Percentiles rank a stretch among this genome's conserved stretches.
Evolutionary conservation across 2,797 vertebrate genomes (phyloP).

Genomic region (Leontopithecus rosalia): DNA sequence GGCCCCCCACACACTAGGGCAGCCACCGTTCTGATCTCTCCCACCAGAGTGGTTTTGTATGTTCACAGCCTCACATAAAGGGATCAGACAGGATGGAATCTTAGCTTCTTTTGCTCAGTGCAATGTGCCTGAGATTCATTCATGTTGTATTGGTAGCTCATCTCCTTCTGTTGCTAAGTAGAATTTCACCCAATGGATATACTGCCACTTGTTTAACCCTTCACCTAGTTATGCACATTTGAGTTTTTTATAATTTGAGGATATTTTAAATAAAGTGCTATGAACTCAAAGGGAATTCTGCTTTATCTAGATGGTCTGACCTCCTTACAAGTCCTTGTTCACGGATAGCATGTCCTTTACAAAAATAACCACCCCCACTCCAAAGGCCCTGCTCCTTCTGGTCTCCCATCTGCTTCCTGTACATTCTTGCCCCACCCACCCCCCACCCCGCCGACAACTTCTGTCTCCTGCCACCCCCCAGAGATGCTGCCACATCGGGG

Average conservation of each 20-base stretch:
- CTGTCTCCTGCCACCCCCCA: background rate
- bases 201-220: background rate
- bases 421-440: background rate
- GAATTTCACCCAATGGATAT: background rate
- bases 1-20: background rate
- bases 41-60: background rate
- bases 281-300: background rate
- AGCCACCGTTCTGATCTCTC: background rate
- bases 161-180: background rate
- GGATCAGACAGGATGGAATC: too few species aligned
- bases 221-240: background rate
- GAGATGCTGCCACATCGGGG: background rate
- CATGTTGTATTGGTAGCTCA: accelerated
- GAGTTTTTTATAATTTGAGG: background rate
- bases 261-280: background rate
- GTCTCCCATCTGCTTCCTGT: background rate
- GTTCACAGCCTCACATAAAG: background rate
- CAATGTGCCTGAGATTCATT: background rate
- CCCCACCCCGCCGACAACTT: background rate
- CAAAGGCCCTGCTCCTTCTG: background rate
- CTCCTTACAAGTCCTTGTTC: background rate
- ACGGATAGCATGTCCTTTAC: background rate
- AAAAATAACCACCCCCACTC: background rate
- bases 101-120: background rate
- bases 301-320: background rate